phyloP scores from a whole-genome alignment of 1,140 invertebrate genomes.

The Mizuhopecten yessoensis region DNA sequence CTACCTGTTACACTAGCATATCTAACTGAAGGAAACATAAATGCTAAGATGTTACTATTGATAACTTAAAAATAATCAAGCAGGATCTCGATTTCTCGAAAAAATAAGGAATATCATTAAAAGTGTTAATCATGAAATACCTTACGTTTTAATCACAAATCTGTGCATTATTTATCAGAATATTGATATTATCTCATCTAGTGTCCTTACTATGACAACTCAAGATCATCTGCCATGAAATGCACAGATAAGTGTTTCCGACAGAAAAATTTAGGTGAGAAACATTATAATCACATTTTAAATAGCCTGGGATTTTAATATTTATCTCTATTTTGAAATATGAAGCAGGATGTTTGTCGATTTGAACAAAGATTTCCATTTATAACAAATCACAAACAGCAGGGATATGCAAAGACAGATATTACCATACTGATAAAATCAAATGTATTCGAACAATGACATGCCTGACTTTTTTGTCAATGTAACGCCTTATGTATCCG shows the following conservation, averaged over 20 bases:
- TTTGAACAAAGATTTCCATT: constrained; percentile 29
- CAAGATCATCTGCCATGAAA: background rate
- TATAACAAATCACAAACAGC: background rate
- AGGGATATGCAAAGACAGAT: background rate
- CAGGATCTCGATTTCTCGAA: background rate
- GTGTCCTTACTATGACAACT: background rate
- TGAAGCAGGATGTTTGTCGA: constrained; percentile 33
- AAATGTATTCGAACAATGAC: background rate
- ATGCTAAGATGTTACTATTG: background rate
- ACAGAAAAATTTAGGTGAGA: background rate
- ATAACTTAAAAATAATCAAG: background rate
- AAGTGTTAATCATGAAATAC: background rate
- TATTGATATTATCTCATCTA: background rate
- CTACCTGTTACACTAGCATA: background rate
- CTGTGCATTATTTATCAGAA: background rate
- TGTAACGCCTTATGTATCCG: constrained; percentile 6
- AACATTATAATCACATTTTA: constrained; percentile 29
- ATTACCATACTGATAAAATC: constrained; percentile 8
- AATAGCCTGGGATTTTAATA: constrained; percentile 14
- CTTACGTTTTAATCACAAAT: background rate
- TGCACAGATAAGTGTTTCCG: background rate
- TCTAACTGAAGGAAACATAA: background rate
- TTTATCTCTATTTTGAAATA: constrained; percentile 30
- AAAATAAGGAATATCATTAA: background rate
- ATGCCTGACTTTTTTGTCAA: background rate